Percentiles rank a stretch among this genome's conserved stretches.
phyloP scores from a whole-genome alignment of 2,888 invertebrate genomes.

The Carabus problematicus region DNA sequence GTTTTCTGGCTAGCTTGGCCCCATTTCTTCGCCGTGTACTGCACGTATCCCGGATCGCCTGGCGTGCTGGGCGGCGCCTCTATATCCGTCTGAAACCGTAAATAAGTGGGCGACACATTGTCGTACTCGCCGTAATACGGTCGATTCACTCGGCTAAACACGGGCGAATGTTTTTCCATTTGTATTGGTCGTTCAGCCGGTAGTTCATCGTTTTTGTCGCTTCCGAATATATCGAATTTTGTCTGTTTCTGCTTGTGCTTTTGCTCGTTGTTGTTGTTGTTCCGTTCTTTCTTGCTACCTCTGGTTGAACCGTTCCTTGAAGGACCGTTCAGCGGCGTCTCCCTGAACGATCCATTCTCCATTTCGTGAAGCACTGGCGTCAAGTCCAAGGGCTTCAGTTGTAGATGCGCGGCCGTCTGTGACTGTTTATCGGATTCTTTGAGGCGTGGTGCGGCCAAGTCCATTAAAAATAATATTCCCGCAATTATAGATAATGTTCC shows the following conservation, averaged over 20 bases:
- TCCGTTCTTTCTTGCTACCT: conserved; percentile 17
- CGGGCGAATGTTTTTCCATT: conserved; percentile 55
- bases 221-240: conserved; percentile 46
- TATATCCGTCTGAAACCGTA: conserved; percentile 56
- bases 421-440: conserved; percentile 60
- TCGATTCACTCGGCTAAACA: conserved; percentile 58
- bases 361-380: conserved; percentile 36
- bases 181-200: conserved; percentile 49
- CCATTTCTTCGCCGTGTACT: conserved; percentile 76
- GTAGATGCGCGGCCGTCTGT: conserved; percentile 53
- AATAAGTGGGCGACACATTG: conserved; percentile 59
- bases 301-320: conserved; percentile 1
- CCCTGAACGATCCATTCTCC: conserved; percentile 35
- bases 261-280: conserved; percentile 46
- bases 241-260: conserved; percentile 44
- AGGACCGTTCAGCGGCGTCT: conserved; percentile 29
- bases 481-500: conserved; percentile 72
- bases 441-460: conserved; percentile 66
- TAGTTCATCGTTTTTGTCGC: conserved; percentile 51
- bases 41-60: conserved; percentile 76
- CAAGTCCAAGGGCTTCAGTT: conserved; percentile 26
- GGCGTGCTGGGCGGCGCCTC: conserved; percentile 70
- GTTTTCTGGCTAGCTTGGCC: conserved; percentile 62
- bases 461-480: conserved; percentile 72
- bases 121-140: conserved; percentile 56